A percentile compares a stretch with the other conserved stretches of the same genome.
Conservation (phyloP, 2,113 vertebrate species). For the Xenus cinereus region DNA sequence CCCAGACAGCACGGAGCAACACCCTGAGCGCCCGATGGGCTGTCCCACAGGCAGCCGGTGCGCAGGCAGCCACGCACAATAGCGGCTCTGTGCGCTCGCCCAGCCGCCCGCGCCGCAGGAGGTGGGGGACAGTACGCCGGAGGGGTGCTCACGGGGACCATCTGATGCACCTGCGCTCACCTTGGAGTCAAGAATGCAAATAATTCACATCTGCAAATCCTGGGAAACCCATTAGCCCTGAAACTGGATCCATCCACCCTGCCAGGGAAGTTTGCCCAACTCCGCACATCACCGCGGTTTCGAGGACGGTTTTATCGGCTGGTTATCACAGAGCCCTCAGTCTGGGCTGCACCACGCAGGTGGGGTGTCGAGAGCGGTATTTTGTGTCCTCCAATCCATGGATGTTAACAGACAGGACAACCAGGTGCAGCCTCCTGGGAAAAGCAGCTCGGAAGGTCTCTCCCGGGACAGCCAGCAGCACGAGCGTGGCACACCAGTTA, state of each 20-base stretch:
- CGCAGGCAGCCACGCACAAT: constrained; percentile 62
- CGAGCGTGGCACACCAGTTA: not conserved
- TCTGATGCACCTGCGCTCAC: constrained; percentile 71
- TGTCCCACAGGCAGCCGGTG: not conserved
- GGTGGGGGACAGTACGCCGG: not conserved
- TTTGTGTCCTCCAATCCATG: not conserved
- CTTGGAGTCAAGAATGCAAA: constrained; percentile 73
- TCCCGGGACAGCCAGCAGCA: not conserved
- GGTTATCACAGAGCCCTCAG: not conserved
- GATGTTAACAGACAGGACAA: not conserved
- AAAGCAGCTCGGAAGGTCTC: not conserved
- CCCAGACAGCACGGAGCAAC: not conserved
- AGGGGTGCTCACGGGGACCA: not conserved
- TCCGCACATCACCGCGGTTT: rapidly evolving
- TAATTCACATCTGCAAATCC: constrained; percentile 67
- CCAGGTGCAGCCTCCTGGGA: not conserved
- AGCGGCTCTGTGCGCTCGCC: constrained; percentile 36
- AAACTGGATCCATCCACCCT: not conserved
- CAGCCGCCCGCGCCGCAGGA: not conserved
- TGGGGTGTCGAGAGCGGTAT: not conserved
- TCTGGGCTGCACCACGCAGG: not conserved
- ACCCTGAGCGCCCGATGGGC: not conserved
- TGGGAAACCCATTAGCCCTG: not conserved
- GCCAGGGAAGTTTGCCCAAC: not conserved
- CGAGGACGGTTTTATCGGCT: not conserved